Base-by-base conservation (phyloP, 2,797 vertebrate genomes). In the Australoheros facetus region DNA sequence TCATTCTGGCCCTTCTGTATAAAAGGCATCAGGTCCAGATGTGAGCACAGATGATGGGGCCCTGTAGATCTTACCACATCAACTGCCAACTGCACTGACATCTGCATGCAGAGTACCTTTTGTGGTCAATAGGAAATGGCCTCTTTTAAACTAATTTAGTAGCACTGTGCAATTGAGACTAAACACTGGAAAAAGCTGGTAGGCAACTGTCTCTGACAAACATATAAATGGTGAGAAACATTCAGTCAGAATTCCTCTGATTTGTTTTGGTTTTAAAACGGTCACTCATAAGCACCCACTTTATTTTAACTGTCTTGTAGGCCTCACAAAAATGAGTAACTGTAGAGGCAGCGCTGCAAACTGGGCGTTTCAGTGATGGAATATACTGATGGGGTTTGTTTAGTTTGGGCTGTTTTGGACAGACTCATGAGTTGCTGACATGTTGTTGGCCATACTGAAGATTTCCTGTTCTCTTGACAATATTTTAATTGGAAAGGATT, bases 181-280 rank as follows among this genome's bases (percentile, higher is more conserved):
- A 82, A 87, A 88, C 73, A 80, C 56, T 84, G 78, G 84, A 89
- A 88, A 91, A 87, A 79, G 32, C 78, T 87, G 85, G 79, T 73
- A 79, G 70, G 73, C 79, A 85, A 30, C 74, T n/a, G 71, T 57
- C 42, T 80, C 53, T 48, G 26, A 30, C 23, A 80, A 55, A 78
- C 14, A 7, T 28, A 45, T 78, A 66, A 64, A 56, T 37, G 30
- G 55, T 28, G 13, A 42, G 56, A 72, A 28, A 12, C 26, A 7
- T 45, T 57, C n/a, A 60, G 48, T 14, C 37, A 45, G 60, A 76
- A 84, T 62, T 26, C 51, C 64, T 79, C 28, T 1, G 32, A 81
- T 85, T 90, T 76, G 78, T 87, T 86, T 88, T 85, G 78, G 83
- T 84, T 85, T 81, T 87, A 74, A 85, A 90, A 34, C 37, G 55